phyloP scores from a whole-genome alignment of 2,113 vertebrate genomes.

The Pelecanus crispus region DNA sequence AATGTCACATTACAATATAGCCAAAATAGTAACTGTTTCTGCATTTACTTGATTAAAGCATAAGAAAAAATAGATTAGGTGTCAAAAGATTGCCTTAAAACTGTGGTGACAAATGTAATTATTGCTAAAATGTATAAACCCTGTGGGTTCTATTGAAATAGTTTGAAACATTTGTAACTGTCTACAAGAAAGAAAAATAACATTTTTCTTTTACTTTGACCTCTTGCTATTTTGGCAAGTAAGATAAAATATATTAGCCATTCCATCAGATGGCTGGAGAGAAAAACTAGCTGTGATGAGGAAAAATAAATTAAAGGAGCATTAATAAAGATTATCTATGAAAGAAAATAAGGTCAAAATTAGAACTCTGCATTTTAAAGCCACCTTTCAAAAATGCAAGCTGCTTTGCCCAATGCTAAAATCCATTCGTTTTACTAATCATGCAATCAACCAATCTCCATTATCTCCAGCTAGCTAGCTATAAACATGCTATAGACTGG shows the following conservation, averaged over 20 bases:
- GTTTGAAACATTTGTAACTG: neutral
- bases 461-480: slow-evolving; percentile 60
- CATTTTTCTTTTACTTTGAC: neutral
- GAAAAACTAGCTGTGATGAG: slow-evolving; percentile 26
- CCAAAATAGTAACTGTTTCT: slow-evolving; percentile 61
- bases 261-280: slow-evolving; percentile 1
- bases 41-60: slow-evolving; percentile 70
- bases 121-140: slow-evolving; percentile 54
- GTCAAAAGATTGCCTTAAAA: slow-evolving; percentile 64
- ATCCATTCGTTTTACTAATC: slow-evolving; percentile 60
- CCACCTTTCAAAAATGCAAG: slow-evolving; percentile 37
- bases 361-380: slow-evolving; percentile 56
- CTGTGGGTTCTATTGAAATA: neutral
- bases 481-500: slow-evolving; percentile 62
- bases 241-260: slow-evolving; percentile 41
- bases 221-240: slow-evolving; percentile 1
- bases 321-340: slow-evolving; percentile 65
- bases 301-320: slow-evolving; percentile 20
- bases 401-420: slow-evolving; percentile 57
- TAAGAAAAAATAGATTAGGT: slow-evolving; percentile 51
- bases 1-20: slow-evolving; percentile 32
- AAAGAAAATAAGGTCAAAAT: slow-evolving; percentile 54
- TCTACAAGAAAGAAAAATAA: neutral
- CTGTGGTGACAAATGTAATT: slow-evolving; percentile 62
- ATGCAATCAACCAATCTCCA: slow-evolving; percentile 56